Conservation (phyloP, 2,888 invertebrate genomes). For the Drosophila nr. fundita region DNA sequence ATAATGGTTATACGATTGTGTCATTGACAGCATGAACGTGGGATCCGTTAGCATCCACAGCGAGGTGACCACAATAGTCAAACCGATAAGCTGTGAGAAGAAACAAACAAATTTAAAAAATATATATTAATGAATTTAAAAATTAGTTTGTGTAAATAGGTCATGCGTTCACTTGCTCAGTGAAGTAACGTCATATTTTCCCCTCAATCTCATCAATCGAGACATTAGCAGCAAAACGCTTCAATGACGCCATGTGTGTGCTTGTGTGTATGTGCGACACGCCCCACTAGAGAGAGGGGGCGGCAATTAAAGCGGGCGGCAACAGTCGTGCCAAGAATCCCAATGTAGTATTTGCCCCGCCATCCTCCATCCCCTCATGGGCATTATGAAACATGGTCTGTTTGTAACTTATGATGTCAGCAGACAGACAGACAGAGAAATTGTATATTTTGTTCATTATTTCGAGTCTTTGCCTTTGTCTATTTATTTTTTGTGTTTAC, state of each 20-base stretch:
- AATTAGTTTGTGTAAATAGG: slow-evolving; percentile 24
- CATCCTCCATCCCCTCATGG: neutral
- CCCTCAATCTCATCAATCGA: slow-evolving; percentile 30
- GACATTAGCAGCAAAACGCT: slow-evolving; percentile 25
- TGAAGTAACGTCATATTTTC: slow-evolving; percentile 27
- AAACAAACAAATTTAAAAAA: neutral
- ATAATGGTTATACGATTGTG: slow-evolving; percentile 85
- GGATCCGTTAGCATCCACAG: slow-evolving; percentile 92
- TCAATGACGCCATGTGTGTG: slow-evolving; percentile 56
- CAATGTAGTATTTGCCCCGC: slow-evolving; percentile 13
- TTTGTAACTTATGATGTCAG: slow-evolving; percentile 69
- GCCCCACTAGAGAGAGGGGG: slow-evolving; percentile 27
- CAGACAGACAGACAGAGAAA: slow-evolving; percentile 20
- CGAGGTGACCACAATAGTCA: slow-evolving; percentile 89
- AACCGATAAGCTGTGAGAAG: slow-evolving; percentile 88
- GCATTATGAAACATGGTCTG: slow-evolving; percentile 36
- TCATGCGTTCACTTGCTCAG: slow-evolving; percentile 20
- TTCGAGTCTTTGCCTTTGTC: slow-evolving; percentile 4
- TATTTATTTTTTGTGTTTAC: slow-evolving; percentile 37
- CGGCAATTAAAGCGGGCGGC: slow-evolving; percentile 62
- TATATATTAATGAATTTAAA: neutral
- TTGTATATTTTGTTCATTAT: slow-evolving; percentile 25
- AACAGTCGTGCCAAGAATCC: slow-evolving; percentile 44
- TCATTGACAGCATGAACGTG: slow-evolving; percentile 89
- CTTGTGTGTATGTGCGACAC: slow-evolving; percentile 16